Evolutionary conservation across 2,113 vertebrate species (phyloP).

Genomic region (Pleuronectes platessa): DNA sequence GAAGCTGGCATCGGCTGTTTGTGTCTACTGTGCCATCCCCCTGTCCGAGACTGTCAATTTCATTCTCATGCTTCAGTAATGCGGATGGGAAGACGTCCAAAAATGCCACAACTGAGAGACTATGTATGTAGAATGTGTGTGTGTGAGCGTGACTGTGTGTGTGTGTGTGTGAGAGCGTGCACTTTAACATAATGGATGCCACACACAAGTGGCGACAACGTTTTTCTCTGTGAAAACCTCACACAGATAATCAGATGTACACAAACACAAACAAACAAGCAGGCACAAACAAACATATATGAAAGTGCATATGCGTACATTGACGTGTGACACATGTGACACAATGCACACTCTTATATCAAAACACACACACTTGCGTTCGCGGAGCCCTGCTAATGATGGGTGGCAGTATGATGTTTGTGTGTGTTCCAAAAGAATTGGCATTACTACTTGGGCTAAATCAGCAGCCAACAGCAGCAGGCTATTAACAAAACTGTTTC

Average conservation of each 20-base stretch:
- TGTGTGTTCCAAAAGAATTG: conserved; percentile 78
- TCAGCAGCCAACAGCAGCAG: conserved; percentile 79
- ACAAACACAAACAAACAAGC: conserved; percentile 43
- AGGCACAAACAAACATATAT: conserved; percentile 26
- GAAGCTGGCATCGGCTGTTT: conserved; percentile 68
- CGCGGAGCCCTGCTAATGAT: conserved; percentile 72
- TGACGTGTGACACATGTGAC: neutral
- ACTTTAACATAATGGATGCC: conserved; percentile 29
- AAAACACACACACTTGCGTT: conserved; percentile 41
- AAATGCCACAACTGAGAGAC: conserved; percentile 53
- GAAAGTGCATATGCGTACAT: conserved; percentile 1
- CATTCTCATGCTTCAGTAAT: conserved; percentile 79
- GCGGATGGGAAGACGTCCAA: conserved; percentile 60
- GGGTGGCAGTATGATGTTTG: conserved; percentile 78
- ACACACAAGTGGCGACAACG: conserved; percentile 35
- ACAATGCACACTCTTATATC: neutral
- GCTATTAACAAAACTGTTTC: conserved; percentile 80
- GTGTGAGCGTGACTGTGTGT: neutral
- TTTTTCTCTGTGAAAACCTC: conserved; percentile 22
- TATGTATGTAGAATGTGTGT: conserved; percentile 25
- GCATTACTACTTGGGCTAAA: conserved; percentile 77
- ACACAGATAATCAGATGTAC: conserved; percentile 1
- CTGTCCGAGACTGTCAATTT: conserved; percentile 77
- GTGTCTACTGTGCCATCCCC: conserved; percentile 66
- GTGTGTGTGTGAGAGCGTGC: neutral